A percentile compares a stretch with the other conserved stretches of the same genome.
Conservation (phyloP, 1,140 invertebrate species). For the Olivierus martensii region DNA sequence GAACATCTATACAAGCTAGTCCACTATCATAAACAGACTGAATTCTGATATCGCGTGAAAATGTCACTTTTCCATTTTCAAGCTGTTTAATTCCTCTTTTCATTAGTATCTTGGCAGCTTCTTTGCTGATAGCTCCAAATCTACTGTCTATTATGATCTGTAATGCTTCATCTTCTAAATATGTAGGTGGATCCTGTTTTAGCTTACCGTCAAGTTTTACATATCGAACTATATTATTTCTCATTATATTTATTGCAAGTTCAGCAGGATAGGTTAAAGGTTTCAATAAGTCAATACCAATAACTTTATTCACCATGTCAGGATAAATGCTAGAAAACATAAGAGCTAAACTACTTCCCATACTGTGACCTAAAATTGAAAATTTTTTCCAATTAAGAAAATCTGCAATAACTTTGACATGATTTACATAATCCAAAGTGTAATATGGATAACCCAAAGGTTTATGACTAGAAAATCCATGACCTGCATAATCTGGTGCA, state of each 20-base stretch:
- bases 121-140: constrained; percentile 7
- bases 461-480: constrained; percentile 64
- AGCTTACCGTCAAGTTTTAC: constrained; percentile 8
- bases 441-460: constrained; percentile 60
- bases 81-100: constrained; percentile 10
- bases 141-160: constrained; percentile 19
- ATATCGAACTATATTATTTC: background rate
- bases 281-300: constrained; percentile 38
- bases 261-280: constrained; percentile 3
- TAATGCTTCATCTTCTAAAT: constrained; percentile 16
- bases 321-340: constrained; percentile 26
- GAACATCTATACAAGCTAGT: constrained; percentile 3
- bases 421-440: constrained; percentile 45
- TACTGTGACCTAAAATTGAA: constrained; percentile 30
- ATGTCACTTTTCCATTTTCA: constrained; percentile 3
- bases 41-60: constrained; percentile 14
- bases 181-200: constrained; percentile 2
- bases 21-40: constrained; percentile 1
- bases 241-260: background rate
- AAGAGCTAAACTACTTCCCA: constrained; percentile 26
- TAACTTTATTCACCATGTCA: constrained; percentile 37
- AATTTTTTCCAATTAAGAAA: constrained; percentile 66
- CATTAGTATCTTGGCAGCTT: constrained; percentile 14
- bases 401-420: constrained; percentile 56
- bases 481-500: constrained; percentile 37